A percentile compares a stretch with the other conserved stretches of the same genome.
phyloP scores from a whole-genome alignment of 2,797 vertebrate species.

The Muscicapa comitata region DNA sequence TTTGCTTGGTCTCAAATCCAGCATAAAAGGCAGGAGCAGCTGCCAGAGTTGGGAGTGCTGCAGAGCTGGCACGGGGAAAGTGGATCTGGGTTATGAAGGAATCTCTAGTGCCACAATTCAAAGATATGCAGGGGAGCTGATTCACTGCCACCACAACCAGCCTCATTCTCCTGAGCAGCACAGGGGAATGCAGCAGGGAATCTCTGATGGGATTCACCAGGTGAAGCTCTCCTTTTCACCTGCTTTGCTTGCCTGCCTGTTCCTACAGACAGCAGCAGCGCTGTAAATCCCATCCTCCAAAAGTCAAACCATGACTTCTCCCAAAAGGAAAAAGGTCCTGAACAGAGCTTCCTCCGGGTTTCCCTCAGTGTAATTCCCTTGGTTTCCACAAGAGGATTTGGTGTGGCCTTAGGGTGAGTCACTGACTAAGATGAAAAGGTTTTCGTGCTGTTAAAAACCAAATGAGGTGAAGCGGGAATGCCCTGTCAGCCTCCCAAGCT shows the following conservation, averaged over 20 bases:
- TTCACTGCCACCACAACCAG: not conserved
- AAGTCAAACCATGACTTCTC: not conserved
- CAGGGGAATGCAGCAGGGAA: not conserved
- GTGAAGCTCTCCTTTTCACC: not conserved
- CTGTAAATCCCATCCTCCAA: not conserved
- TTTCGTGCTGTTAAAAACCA: not conserved
- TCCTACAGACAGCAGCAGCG: not conserved
- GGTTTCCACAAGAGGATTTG: not conserved
- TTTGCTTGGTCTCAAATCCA: not conserved
- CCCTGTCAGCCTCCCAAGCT: not conserved
- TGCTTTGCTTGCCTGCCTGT: not conserved
- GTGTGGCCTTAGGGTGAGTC: not conserved
- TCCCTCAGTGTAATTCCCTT: not conserved
- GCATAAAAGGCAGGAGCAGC: not conserved
- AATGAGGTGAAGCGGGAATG: not conserved
- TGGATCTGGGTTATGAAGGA: not conserved
- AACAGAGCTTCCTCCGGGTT: not conserved
- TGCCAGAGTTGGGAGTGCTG: not conserved
- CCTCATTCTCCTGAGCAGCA: not conserved
- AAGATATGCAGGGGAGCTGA: not conserved
- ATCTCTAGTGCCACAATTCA: not conserved
- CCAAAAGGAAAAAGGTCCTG: not conserved
- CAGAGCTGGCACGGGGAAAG: not conserved
- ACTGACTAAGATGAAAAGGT: not conserved
- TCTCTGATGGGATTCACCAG: not conserved